Evolutionary conservation across 2,888 invertebrate genomes (phyloP), one percentile per base, ranked within the genome.

Genomic region (Ashinkailepas kermadecensis): DNA sequence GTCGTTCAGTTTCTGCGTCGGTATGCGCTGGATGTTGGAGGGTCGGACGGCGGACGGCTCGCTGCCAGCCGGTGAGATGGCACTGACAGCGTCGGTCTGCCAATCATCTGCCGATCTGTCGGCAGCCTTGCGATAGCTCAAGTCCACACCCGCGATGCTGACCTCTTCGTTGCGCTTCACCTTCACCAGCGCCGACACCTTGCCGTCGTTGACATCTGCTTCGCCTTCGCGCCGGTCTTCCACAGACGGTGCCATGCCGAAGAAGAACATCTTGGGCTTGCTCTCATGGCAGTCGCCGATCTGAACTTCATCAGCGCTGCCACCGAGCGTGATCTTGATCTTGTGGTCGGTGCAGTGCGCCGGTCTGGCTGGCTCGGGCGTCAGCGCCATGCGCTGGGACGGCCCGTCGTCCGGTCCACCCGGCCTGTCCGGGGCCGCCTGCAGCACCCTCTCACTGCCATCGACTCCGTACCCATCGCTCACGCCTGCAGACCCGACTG

Each of bases 251-350:
- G 82, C 82, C 84, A 84, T 84, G 21, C 84, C 84, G 78, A 84
- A 84, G 83, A 83, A 84, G 82, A 84, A 83, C 21, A 82, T 82
- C 54, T 83, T 84, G 13, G 83, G 84, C 25, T 56, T 74, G 70
- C 15, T 54, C 21, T 74, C 21, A 1, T 74, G 23, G 0, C 56
- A 0, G 74, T 11, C 21, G 3, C 70, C 70, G 23, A 74, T 56
- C 21, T 74, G 74, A 21, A 74, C 56, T 11, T 15, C 56, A 21
- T 74, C 54, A 0, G 54, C 21, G n/a, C 54, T 54, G 56, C 23
- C 15, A 11, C 54, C 18, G 56, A 74, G 23, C 10, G 74, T 74
- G 56, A 74, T 74, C 74, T 74, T 74, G 56, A 74, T 74, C 56
- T 54, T 54, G 56, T 74, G 54, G 56, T 39, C 54, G 13, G 21